A percentile compares a stretch with the other conserved stretches of the same genome.
Conservation (phyloP, 2,888 invertebrate species). For the Caenorhabditis drosophilae region DNA sequence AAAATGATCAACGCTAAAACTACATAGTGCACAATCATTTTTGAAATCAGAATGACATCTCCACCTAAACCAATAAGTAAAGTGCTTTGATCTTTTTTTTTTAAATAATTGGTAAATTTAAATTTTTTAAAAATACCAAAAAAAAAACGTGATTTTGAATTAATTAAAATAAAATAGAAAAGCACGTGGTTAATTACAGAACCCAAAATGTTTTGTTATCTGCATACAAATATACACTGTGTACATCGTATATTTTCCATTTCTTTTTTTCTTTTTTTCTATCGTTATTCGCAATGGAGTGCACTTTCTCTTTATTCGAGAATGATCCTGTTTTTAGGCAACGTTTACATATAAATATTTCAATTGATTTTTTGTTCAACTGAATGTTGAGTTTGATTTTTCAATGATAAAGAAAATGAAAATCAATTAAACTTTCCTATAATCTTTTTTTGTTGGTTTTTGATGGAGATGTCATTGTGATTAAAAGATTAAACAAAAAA, state of each 20-base stretch:
- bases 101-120: no score
- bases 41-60: conserved; percentile 35
- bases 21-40: conserved; percentile 24
- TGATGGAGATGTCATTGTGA: conserved; percentile 22
- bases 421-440: no score
- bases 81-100: no score
- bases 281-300: conserved; percentile 5
- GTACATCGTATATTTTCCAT: no score
- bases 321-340: conserved; percentile 37
- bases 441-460: no score
- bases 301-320: conserved; percentile 17
- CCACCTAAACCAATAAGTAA: conserved; percentile 25
- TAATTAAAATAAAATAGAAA: neutral
- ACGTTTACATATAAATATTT: conserved; percentile 11
- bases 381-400: no score
- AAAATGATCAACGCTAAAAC: conserved; percentile 30
- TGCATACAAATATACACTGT: neutral
- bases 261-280: conserved; percentile 6
- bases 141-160: conserved; percentile 14
- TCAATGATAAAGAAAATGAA: conserved; percentile 3
- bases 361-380: neutral
- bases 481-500: neutral
- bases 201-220: conserved; percentile 8
- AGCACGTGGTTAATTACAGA: conserved; percentile 29
- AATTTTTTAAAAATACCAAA: neutral